These are phyloP conservation scores for Cryptotis parvus DNA, from an alignment of 2,113 vertebrate species.

Conservation along the genomic window DNA sequence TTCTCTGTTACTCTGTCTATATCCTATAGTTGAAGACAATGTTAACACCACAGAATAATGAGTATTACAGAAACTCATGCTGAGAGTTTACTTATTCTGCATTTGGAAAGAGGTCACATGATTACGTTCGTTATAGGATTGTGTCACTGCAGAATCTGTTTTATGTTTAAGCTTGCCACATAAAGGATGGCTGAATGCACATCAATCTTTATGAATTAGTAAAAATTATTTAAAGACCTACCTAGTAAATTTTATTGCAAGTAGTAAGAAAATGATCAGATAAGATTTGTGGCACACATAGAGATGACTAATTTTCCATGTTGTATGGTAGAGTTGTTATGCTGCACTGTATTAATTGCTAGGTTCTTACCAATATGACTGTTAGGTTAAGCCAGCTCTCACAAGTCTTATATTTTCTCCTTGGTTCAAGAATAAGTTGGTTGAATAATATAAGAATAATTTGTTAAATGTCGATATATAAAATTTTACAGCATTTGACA, in stretches of 20 bases:
- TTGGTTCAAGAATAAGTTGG: constrained; percentile 13
- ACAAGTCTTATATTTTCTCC: background rate
- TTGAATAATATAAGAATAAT: background rate
- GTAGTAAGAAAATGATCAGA: background rate
- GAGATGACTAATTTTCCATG: background rate
- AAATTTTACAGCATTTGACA: constrained; percentile 15
- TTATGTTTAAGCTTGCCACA: constrained; percentile 43
- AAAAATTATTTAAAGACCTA: background rate
- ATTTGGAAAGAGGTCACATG: constrained; percentile 66
- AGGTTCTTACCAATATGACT: background rate
- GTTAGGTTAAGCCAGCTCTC: background rate
- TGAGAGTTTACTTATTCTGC: constrained; percentile 28
- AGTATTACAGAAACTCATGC: constrained; percentile 57
- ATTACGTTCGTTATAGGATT: constrained; percentile 46
- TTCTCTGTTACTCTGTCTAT: background rate
- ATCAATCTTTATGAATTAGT: constrained; percentile 20
- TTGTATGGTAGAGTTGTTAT: background rate
- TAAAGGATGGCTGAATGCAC: constrained; percentile 38
- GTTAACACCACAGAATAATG: constrained; percentile 51
- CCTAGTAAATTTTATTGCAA: background rate
- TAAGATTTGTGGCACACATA: background rate
- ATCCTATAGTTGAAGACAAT: background rate
- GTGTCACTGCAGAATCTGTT: constrained; percentile 46
- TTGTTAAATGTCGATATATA: constrained; percentile 26
- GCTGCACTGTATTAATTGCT: background rate